Percentiles rank a stretch among this genome's conserved stretches.
Evolutionary conservation across 2,113 vertebrate genomes (phyloP).

Genomic region (Urocitellus parryii): DNA sequence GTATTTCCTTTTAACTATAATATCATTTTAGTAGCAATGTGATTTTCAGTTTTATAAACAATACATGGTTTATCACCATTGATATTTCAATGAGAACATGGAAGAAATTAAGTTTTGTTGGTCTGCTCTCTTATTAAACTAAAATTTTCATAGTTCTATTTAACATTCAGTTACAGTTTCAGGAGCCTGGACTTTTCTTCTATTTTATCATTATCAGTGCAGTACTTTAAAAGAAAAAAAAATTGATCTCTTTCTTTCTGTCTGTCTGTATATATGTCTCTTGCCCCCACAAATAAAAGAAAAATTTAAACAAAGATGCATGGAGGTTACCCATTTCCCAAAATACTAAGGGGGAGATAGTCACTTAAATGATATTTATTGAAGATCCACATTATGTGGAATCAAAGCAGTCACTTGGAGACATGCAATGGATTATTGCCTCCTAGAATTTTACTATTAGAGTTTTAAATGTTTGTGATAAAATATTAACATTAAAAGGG

Average conservation of each 20-base stretch:
- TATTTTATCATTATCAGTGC: neutral
- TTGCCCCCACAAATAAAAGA: neutral
- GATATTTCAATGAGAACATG: constrained; percentile 10
- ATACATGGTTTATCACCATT: neutral
- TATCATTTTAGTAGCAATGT: neutral
- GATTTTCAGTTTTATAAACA: neutral
- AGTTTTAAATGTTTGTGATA: neutral
- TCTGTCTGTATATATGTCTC: too few relatives aligned
- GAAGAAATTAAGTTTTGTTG: constrained; percentile 50
- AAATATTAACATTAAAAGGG: neutral
- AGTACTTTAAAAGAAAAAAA: neutral
- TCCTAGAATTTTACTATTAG: neutral
- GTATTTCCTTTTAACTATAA: neutral
- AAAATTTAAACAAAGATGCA: neutral
- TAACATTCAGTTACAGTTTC: constrained; percentile 42
- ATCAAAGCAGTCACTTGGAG: neutral
- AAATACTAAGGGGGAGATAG: neutral
- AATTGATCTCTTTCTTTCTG: neutral
- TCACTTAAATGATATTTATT: neutral
- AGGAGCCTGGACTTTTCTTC: neutral
- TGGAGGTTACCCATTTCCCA: neutral
- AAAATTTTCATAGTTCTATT: constrained; percentile 25
- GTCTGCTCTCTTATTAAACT: neutral
- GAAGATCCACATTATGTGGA: neutral
- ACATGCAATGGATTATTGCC: neutral